Evolutionary conservation across 2,888 invertebrate species (phyloP).

Genomic region (Synanthedon tipuliformis): DNA sequence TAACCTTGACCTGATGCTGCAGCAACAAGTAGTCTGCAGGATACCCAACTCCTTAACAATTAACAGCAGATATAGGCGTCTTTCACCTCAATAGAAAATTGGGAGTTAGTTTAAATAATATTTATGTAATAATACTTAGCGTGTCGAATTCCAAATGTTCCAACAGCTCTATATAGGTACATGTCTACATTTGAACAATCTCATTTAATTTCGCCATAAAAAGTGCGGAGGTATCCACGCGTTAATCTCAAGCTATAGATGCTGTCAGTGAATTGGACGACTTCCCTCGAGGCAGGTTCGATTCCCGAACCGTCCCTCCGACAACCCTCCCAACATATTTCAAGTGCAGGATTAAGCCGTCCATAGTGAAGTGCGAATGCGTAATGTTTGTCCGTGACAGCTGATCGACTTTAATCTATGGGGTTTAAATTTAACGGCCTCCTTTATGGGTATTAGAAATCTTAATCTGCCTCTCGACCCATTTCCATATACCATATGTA

Average conservation of each 20-base stretch:
- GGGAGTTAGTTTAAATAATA: no score
- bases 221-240: conserved; percentile 15
- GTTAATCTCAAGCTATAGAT: conserved; percentile 41
- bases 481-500: conserved; percentile 14
- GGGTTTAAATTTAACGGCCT: conserved; percentile 41
- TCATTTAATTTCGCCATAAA: conserved; percentile 22
- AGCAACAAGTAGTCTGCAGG: no score
- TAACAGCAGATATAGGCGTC: no score
- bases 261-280: conserved; percentile 45
- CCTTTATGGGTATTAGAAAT: conserved; percentile 35
- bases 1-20: no score
- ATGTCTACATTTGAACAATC: conserved; percentile 3
- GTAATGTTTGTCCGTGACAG: conserved; percentile 55
- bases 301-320: conserved; percentile 15
- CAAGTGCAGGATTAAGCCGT: conserved; percentile 64
- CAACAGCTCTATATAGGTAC: neutral
- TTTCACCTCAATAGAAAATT: no score
- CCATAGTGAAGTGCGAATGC: conserved; percentile 56
- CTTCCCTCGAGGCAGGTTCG: conserved; percentile 27
- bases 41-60: no score
- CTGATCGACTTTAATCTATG: conserved; percentile 54
- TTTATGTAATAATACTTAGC: no score
- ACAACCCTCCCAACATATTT: conserved; percentile 47
- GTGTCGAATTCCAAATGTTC: neutral
- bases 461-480: conserved; percentile 40